Conservation (phyloP, 2,888 invertebrate species). For the Notodonta dromedarius region DNA sequence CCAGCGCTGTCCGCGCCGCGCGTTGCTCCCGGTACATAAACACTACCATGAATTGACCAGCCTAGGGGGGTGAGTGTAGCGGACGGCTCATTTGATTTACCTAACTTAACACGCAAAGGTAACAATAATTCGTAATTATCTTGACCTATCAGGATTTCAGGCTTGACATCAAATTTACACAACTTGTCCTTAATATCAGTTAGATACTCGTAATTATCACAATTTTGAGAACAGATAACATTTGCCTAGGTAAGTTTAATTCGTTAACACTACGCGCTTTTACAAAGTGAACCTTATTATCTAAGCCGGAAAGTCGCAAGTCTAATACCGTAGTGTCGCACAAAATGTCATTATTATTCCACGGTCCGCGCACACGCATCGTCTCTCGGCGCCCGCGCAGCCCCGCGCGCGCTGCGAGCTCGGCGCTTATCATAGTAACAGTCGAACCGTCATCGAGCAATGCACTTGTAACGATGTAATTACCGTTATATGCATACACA, state of each 20-base stretch:
- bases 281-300: too few species aligned
- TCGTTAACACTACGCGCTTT: too few species aligned
- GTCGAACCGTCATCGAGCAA: background rate
- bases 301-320: too few species aligned
- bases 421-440: constrained; percentile 1
- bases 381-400: constrained; percentile 6
- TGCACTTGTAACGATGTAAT: too few species aligned
- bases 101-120: constrained; percentile 2
- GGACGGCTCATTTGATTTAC: constrained; percentile 7
- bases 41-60: constrained; percentile 9
- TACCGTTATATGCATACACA: background rate
- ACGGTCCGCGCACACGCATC: constrained; percentile 4
- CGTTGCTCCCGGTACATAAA: background rate
- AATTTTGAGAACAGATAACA: background rate
- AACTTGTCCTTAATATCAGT: background rate
- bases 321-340: too few species aligned
- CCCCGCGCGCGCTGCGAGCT: constrained; percentile 3
- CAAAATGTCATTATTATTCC: too few species aligned
- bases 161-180: background rate
- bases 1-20: background rate
- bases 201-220: background rate
- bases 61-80: constrained; percentile 10
- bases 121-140: constrained; percentile 9
- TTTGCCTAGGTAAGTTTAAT: constrained; percentile 4
- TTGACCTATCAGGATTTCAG: constrained; percentile 10